Percentiles rank a stretch among this genome's conserved stretches.
phyloP scores from a whole-genome alignment of 2,113 vertebrate genomes.

The Percopsis transmontana region DNA sequence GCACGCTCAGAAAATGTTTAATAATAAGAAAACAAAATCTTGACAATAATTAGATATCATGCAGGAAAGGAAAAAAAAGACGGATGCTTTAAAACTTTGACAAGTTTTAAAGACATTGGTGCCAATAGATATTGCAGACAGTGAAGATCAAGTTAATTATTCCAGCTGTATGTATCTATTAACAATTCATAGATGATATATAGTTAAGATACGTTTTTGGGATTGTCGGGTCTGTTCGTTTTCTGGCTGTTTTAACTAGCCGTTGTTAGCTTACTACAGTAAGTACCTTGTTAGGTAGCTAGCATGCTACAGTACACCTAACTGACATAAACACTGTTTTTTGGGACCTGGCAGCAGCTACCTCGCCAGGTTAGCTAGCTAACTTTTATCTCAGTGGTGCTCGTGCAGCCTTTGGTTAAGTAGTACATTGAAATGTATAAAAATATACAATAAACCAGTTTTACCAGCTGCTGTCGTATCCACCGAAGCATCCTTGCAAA shows the following conservation, averaged over 20 bases:
- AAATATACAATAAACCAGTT: conserved; percentile 33
- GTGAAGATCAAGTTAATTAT: too few relatives aligned
- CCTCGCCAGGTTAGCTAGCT: conserved; percentile 14
- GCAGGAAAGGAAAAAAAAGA: too few relatives aligned
- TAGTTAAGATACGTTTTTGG: too few relatives aligned
- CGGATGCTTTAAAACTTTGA: conserved; percentile 10
- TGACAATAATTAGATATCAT: too few relatives aligned
- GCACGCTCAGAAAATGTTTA: too few relatives aligned
- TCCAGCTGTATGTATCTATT: too few relatives aligned
- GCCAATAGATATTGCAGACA: background rate
- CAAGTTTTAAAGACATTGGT: conserved; percentile 24
- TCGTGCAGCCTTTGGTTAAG: background rate
- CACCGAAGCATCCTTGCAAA: conserved; percentile 88
- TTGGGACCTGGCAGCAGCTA: conserved; percentile 41
- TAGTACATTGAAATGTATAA: background rate
- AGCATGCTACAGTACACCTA: conserved; percentile 47
- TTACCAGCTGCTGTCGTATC: conserved; percentile 96
- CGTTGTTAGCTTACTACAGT: background rate
- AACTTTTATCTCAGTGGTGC: conserved; percentile 32
- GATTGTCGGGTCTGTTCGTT: background rate
- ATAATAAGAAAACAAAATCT: too few relatives aligned
- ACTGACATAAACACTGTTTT: conserved; percentile 34
- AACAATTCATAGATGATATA: too few relatives aligned
- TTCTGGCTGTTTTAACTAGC: background rate
- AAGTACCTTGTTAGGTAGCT: conserved; percentile 29